Conservation (phyloP, 2,888 invertebrate species). For the Dryadula phaetusa region DNA sequence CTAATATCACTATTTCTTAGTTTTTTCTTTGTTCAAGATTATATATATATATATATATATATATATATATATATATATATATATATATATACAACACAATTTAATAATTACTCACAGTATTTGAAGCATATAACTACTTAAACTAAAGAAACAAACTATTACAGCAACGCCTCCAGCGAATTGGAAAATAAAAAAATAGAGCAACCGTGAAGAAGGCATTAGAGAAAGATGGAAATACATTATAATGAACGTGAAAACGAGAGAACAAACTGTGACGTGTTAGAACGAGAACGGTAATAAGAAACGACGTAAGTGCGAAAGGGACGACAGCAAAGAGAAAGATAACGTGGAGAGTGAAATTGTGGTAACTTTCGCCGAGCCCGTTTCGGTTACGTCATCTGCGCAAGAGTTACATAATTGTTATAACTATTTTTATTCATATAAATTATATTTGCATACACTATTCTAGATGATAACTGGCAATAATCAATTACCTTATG, state of each 20-base stretch:
- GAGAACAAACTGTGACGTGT: background rate
- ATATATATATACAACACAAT: too few species aligned
- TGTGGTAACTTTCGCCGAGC: constrained; percentile 81
- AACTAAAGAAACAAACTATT: constrained; percentile 69
- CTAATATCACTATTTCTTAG: too few species aligned
- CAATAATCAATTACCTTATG: constrained; percentile 69
- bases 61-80: too few species aligned
- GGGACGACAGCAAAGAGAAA: constrained; percentile 67
- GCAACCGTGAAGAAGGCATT: constrained; percentile 63
- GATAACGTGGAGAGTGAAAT: constrained; percentile 78
- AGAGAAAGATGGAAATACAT: constrained; percentile 61
- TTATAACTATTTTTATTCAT: constrained; percentile 73
- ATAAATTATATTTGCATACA: constrained; percentile 50
- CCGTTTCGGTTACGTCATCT: constrained; percentile 79
- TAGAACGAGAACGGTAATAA: constrained; percentile 39
- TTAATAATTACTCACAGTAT: constrained; percentile 38
- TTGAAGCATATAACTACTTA: constrained; percentile 36
- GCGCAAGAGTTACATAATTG: constrained; percentile 70
- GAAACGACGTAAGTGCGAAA: constrained; percentile 52
- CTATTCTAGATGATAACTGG: constrained; percentile 76
- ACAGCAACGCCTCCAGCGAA: constrained; percentile 69
- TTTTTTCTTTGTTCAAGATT: too few species aligned
- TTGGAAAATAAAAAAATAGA: constrained; percentile 73
- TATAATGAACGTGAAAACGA: constrained; percentile 25
- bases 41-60: too few species aligned